These are phyloP conservation scores for Thymelicus sylvestris DNA, from an alignment of 2,888 invertebrate genomes.

Conservation along the genomic window DNA sequence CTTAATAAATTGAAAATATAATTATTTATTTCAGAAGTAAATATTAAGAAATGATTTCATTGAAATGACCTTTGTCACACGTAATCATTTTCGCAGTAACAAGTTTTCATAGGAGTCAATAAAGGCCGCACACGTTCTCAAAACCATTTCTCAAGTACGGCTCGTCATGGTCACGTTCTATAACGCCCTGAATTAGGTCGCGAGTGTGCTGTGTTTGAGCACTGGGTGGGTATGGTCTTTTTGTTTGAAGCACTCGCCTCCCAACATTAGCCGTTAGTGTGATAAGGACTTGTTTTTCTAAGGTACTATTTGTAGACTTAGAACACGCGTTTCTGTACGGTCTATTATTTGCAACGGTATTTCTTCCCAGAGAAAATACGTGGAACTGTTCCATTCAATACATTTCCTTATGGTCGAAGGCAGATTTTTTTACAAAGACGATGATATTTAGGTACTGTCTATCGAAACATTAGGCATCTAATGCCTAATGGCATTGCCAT, in stretches of 20 bases:
- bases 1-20: no score
- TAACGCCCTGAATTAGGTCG: slow-evolving; percentile 27
- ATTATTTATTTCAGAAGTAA: no score
- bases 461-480: no score
- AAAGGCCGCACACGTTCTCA: slow-evolving; percentile 32
- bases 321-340: neutral
- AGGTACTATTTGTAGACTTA: neutral
- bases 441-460: no score
- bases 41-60: no score
- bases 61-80: neutral
- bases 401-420: no score
- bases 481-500: no score
- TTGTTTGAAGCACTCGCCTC: slow-evolving; percentile 8
- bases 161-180: slow-evolving; percentile 32
- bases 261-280: neutral
- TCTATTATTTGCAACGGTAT: neutral
- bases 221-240: slow-evolving; percentile 11
- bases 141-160: slow-evolving; percentile 23
- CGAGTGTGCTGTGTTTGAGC: slow-evolving; percentile 23
- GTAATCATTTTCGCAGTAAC: neutral
- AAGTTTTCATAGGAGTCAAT: slow-evolving; percentile 13
- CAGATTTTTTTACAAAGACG: no score
- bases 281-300: neutral
- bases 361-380: neutral
- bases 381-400: no score